Percentiles rank a stretch among this genome's conserved stretches.
These are phyloP conservation scores for Caenorhabditis afra DNA, from an alignment of 2,888 invertebrate species.

Conservation along the genomic window DNA sequence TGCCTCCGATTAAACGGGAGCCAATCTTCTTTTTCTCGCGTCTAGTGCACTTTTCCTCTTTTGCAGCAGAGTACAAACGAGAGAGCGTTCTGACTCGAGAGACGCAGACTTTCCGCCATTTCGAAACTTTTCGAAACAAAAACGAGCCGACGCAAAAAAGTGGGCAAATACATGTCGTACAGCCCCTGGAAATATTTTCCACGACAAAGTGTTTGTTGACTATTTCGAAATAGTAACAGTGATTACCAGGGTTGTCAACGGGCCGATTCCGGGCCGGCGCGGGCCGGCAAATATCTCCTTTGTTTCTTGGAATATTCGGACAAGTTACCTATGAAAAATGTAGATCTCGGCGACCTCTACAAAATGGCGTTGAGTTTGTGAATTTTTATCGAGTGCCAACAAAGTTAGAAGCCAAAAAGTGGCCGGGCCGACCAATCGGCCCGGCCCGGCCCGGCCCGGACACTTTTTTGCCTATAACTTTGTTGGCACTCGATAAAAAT, in stretches of 20 bases:
- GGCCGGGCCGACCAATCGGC: too few relatives aligned
- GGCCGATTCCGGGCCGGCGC: too few relatives aligned
- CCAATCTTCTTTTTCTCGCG: background rate
- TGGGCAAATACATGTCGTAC: slow-evolving; percentile 26
- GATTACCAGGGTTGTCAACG: slow-evolving; percentile 18
- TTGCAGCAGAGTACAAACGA: slow-evolving; percentile 42
- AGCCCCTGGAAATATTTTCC: slow-evolving; percentile 7
- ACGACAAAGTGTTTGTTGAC: slow-evolving; percentile 19
- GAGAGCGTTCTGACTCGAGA: background rate
- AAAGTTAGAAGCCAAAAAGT: too few relatives aligned
- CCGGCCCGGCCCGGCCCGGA: too few relatives aligned
- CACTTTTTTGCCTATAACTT: too few relatives aligned
- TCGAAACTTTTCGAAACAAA: slow-evolving; percentile 46
- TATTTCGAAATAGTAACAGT: slow-evolving; percentile 13
- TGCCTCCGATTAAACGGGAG: slow-evolving; percentile 13
- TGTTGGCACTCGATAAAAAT: too few relatives aligned
- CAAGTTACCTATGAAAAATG: too few relatives aligned
- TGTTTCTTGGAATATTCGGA: too few relatives aligned
- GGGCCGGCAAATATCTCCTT: too few relatives aligned
- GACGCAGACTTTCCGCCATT: slow-evolving; percentile 33
- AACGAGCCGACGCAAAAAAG: slow-evolving; percentile 24
- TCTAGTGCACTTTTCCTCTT: slow-evolving; percentile 13
- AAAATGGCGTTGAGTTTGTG: too few relatives aligned
- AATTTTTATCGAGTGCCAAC: too few relatives aligned
- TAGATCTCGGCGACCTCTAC: too few relatives aligned